Conservation (phyloP, 1,140 invertebrate genomes). For the Branchinecta lynchi region DNA sequence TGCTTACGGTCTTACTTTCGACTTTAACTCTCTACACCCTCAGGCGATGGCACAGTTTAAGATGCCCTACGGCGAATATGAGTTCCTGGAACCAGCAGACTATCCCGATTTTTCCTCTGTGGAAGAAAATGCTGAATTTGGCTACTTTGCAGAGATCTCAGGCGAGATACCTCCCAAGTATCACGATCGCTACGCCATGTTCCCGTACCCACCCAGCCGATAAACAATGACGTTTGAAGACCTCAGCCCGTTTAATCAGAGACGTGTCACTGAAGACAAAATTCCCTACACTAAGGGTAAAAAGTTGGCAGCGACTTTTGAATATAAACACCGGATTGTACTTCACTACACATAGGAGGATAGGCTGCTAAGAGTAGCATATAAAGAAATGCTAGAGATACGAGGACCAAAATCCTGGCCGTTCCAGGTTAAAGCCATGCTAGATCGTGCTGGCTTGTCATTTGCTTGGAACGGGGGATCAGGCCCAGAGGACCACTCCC, state of each 20-base stretch:
- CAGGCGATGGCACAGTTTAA: neutral
- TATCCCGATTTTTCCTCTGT: neutral
- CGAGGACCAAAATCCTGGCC: too few species aligned
- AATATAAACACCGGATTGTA: neutral
- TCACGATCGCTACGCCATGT: too few species aligned
- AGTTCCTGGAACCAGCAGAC: neutral
- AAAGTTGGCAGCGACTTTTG: neutral
- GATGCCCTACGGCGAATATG: neutral
- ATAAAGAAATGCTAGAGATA: too few species aligned
- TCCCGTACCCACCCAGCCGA: neutral
- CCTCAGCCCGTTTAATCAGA: neutral
- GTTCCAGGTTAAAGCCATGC: too few species aligned
- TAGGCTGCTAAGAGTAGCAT: too few species aligned
- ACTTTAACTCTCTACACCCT: neutral
- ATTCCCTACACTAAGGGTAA: neutral
- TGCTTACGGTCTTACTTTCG: neutral
- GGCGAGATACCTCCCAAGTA: neutral
- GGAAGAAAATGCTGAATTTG: neutral
- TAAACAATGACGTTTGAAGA: neutral
- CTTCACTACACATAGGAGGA: neutral
- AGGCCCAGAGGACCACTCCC: too few species aligned
- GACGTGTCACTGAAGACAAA: neutral
- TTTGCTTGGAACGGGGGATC: too few species aligned
- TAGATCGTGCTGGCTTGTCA: too few species aligned
- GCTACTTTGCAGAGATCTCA: neutral